Base-by-base conservation (phyloP, 2,888 invertebrate genomes). In the Macropis europaea region DNA sequence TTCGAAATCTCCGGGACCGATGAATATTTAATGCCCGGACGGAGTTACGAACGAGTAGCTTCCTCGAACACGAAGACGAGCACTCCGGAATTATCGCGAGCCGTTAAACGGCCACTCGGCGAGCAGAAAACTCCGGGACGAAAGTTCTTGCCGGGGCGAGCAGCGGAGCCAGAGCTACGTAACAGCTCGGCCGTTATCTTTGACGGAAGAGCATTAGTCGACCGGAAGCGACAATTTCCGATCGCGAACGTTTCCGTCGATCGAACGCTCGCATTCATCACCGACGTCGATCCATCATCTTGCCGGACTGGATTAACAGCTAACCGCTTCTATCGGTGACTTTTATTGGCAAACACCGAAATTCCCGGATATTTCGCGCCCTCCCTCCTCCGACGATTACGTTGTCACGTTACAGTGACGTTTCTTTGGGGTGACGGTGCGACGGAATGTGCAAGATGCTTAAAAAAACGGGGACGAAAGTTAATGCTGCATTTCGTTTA, bases 211-310 rank as follows among this genome's bases (percentile, higher is more conserved):
- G 85, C 86, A 87, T 88, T 88, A 89, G 85, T 77, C 77, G 66
- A 62, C 73, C 84, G 88, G 88, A 88, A 84, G 82, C 85, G 79
- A 84, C 86, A 88, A 89, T 89, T 88, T 89, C 89, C 89, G 86
- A 84, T 86, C 76, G 84, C 84, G 86, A 88, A 87, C 83, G 83
- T 84, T 75, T 76, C 81, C 70, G 85, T 82, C 84, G 85, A 88
- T 86, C 85, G 83, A 73, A 83, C 84, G 81, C 85, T 84, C 87
- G 78, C 81, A 83, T 86, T 83, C 81, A 77, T 77, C 78, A 76
- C 34, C 66, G 75, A 52, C 59, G 73, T 73, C 77, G 53, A 62
- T 68, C 70, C 50, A 67, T 73, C 77, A 64, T 59, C 72, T 72
- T 73, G 52, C 60, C 28, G 48, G 54, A 76, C 70, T 73, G 47